Evolutionary conservation across 2,888 invertebrate genomes (phyloP).

Genomic region (Chaetogeoica ovagalla): DNA sequence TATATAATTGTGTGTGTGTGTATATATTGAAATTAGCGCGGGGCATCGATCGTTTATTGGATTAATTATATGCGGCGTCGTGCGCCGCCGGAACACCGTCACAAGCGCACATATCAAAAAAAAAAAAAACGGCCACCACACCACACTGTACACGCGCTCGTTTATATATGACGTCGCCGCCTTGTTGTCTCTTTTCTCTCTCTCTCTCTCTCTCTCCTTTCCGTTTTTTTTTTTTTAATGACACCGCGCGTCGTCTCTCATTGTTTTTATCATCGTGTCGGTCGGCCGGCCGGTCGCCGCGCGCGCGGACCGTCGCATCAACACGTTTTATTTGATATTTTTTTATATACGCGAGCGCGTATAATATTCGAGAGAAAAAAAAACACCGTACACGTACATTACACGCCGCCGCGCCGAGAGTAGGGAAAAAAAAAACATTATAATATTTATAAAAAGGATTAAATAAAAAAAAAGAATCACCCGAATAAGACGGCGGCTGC

Average conservation of each 20-base stretch:
- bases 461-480: neutral
- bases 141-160: too few species aligned
- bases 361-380: constrained; percentile 18
- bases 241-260: constrained; percentile 42
- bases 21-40: constrained; percentile 53
- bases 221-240: constrained; percentile 33
- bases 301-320: constrained; percentile 39
- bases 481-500: neutral
- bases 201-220: neutral
- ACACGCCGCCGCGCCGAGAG: neutral
- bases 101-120: constrained; percentile 26
- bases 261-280: constrained; percentile 38
- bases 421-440: neutral
- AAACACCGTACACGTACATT: neutral
- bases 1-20: neutral
- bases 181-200: constrained; percentile 30
- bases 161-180: constrained; percentile 2
- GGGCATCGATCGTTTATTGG: constrained; percentile 53
- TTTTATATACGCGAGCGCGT: neutral
- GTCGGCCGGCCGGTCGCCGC: constrained; percentile 18
- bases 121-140: constrained; percentile 22
- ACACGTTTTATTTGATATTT: constrained; percentile 45
- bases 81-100: too few species aligned
- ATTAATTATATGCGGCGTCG: constrained; percentile 45
- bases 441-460: constrained; percentile 5